Percentiles rank a stretch among this genome's conserved stretches.
phyloP scores from a whole-genome alignment of 2,113 vertebrate genomes.

The Oostethus manadensis region DNA sequence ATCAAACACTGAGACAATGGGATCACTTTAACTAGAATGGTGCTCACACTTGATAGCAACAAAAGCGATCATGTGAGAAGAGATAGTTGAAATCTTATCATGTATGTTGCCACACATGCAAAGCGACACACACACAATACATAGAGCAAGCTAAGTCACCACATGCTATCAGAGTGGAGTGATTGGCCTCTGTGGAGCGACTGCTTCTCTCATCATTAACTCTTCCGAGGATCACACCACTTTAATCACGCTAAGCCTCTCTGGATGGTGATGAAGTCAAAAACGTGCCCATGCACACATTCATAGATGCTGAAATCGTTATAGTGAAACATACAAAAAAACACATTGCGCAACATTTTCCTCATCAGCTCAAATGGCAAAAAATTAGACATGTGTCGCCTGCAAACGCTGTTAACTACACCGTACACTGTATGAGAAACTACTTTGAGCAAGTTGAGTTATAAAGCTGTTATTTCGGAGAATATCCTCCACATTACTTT shows the following conservation, averaged over 20 bases:
- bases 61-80: slow-evolving; percentile 42
- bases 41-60: slow-evolving; percentile 37
- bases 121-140: slow-evolving; percentile 34
- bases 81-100: slow-evolving; percentile 49
- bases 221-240: slow-evolving; percentile 59
- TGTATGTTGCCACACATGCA: slow-evolving; percentile 45
- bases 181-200: slow-evolving; percentile 68
- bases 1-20: slow-evolving; percentile 46
- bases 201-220: slow-evolving; percentile 69
- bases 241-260: slow-evolving; percentile 68
- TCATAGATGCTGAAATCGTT: slow-evolving; percentile 45
- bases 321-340: slow-evolving; percentile 14
- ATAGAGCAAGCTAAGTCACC: slow-evolving; percentile 48
- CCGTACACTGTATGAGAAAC: slow-evolving; percentile 23
- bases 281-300: slow-evolving; percentile 62
- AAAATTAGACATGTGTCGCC: slow-evolving; percentile 20
- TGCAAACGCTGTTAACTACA: slow-evolving; percentile 22
- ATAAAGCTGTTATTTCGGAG: slow-evolving; percentile 6
- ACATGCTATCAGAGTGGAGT: slow-evolving; percentile 52
- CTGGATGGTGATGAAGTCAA: slow-evolving; percentile 64
- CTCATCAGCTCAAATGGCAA: slow-evolving; percentile 12
- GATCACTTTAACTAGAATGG: slow-evolving; percentile 49
- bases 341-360: slow-evolving; percentile 1
- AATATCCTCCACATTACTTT: slow-evolving; percentile 1
- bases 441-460: slow-evolving; percentile 25